Evolutionary conservation across 1,140 invertebrate genomes (phyloP), one percentile per base, ranked within the genome.

Genomic region (Zaprionus capensis): DNA sequence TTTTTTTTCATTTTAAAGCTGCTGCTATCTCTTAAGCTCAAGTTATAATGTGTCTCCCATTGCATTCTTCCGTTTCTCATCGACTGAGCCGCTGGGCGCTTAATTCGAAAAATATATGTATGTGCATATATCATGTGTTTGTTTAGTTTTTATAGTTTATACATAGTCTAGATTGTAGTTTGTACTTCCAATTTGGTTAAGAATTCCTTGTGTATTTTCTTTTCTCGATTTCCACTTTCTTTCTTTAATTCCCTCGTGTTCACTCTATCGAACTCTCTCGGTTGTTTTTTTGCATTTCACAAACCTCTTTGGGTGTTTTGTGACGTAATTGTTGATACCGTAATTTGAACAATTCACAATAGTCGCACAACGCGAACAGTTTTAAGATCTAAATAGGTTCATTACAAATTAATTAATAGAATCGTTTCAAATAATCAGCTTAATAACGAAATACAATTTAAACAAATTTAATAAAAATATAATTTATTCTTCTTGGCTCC

Each of bases 121-220:
- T 73, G n/a, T 61, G 44, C 51, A 62, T 68, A 68, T 73, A 59
- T 64, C n/a, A 68, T 63, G 31, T 38, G 24, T 64, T 34, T 57
- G 24, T 69, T 61, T 46, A 22, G 28, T 73, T 55, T 31, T 36
- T 74, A 57, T 78, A 76, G 58, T 88, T 72, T 87, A 81, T 88
- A 84, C 78, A 83, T 87, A 90, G 88, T 84, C 85, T 87, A 87
- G 85, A 84, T 80, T 90, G 83, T 88, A 90, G 86, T 90, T 90
- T 90, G 85, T 90, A 90, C 85, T 90, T 90, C 85, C 85, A 90
- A 90, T 90, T 90, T 87, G 85, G 85, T 90, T 88, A 88, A 88
- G 86, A 87, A 88, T 88, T 87, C 84, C 84, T 90, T 87, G 84
- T 87, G 84, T 87, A 88, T 81, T 88, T 87, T 90, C 66, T 57